Conservation (phyloP, 2,888 invertebrate species). For the Drosophila mercatorum region DNA sequence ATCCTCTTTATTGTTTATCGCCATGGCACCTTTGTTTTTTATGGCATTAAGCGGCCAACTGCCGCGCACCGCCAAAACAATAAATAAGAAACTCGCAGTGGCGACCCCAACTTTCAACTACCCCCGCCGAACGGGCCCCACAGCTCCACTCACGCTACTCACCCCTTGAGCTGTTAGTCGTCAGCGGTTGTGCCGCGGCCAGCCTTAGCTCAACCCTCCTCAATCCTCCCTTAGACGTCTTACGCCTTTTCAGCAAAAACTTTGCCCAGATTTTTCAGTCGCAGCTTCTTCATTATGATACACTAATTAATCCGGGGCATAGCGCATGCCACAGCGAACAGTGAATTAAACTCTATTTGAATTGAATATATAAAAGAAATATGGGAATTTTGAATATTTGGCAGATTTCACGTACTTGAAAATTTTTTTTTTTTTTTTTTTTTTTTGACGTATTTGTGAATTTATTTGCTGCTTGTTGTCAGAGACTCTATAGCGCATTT, state of each 20-base stretch:
- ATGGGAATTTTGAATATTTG: too few relatives aligned
- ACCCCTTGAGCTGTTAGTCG: constrained; percentile 3
- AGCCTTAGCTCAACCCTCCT: constrained; percentile 19
- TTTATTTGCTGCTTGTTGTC: too few relatives aligned
- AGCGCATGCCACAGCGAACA: not conserved
- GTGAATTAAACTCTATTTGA: too few relatives aligned
- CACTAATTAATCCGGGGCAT: constrained; percentile 24
- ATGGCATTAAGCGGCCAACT: constrained; percentile 76
- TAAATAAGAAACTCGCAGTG: constrained; percentile 64
- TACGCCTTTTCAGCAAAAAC: constrained; percentile 72
- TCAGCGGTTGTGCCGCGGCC: constrained; percentile 8
- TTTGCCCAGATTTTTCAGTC: constrained; percentile 68
- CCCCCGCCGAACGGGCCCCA: too few relatives aligned
- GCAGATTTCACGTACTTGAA: too few relatives aligned
- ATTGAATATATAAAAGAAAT: too few relatives aligned
- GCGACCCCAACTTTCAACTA: constrained; percentile 20
- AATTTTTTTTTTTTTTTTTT: too few relatives aligned
- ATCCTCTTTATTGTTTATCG: constrained; percentile 69
- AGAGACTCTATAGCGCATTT: too few relatives aligned
- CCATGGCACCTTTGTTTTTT: constrained; percentile 76
- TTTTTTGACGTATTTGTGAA: too few relatives aligned
- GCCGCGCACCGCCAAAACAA: constrained; percentile 74
- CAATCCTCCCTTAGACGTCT: constrained; percentile 42
- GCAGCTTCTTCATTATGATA: constrained; percentile 61
- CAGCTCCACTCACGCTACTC: not conserved